Evolutionary conservation across 2,113 vertebrate genomes (phyloP).

Genomic region (Notothenia rossii): DNA sequence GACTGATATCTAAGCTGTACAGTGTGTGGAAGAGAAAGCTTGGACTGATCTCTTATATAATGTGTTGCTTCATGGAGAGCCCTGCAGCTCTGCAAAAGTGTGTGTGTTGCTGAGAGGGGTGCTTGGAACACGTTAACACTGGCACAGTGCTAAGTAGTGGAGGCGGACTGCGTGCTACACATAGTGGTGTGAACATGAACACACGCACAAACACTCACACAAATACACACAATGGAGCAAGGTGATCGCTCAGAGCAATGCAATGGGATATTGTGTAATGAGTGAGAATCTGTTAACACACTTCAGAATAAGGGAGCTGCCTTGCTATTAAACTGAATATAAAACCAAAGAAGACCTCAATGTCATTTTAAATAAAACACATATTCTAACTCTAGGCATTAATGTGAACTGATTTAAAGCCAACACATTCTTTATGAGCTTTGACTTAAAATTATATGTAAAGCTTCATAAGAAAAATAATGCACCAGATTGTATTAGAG

Average conservation of each 20-base stretch:
- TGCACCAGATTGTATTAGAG: background rate
- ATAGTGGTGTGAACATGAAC: slow-evolving; percentile 13
- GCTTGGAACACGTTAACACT: slow-evolving; percentile 56
- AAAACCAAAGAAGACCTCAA: background rate
- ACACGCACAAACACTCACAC: background rate
- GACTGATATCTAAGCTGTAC: slow-evolving; percentile 41
- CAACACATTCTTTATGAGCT: too few relatives aligned
- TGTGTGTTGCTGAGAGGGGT: slow-evolving; percentile 46
- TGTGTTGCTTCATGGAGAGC: slow-evolving; percentile 58
- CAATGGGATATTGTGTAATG: slow-evolving; percentile 66
- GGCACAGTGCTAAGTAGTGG: slow-evolving; percentile 64
- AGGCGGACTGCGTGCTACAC: slow-evolving; percentile 62
- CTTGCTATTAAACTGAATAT: background rate
- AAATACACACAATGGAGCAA: slow-evolving; percentile 27
- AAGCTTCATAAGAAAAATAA: too few relatives aligned
- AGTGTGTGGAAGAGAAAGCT: slow-evolving; percentile 38
- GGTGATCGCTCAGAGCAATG: slow-evolving; percentile 49
- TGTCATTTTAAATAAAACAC: background rate
- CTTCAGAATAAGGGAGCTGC: slow-evolving; percentile 11
- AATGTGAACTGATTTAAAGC: too few relatives aligned
- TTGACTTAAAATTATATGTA: too few relatives aligned
- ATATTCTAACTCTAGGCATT: background rate
- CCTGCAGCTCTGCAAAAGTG: slow-evolving; percentile 45
- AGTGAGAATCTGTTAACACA: slow-evolving; percentile 4
- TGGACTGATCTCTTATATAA: slow-evolving; percentile 79